phyloP scores from a whole-genome alignment of 2,888 invertebrate species.

The Brachyptera putata region DNA sequence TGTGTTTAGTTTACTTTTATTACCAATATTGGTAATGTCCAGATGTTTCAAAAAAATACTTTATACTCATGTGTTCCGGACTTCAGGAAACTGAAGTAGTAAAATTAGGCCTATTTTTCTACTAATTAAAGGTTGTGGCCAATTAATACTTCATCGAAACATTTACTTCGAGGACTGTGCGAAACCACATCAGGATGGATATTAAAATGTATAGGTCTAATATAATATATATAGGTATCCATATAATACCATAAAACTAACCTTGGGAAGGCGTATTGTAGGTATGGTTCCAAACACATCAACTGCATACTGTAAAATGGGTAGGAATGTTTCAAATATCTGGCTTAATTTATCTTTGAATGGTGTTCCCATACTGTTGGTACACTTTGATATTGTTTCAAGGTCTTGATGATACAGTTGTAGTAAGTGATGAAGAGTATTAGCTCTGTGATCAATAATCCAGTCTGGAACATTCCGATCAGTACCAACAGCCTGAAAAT shows the following conservation, averaged over 20 bases:
- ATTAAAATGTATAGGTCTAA: too few relatives aligned
- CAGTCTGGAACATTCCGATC: conserved; percentile 81
- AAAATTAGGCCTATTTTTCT: too few relatives aligned
- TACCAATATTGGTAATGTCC: neutral
- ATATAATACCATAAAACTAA: conserved; percentile 42
- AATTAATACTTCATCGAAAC: too few relatives aligned
- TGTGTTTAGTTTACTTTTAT: too few relatives aligned
- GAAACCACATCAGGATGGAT: too few relatives aligned
- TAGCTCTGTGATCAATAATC: conserved; percentile 73
- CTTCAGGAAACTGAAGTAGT: too few relatives aligned
- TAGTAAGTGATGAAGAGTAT: conserved; percentile 69
- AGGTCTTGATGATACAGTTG: conserved; percentile 83
- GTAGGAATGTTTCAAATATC: conserved; percentile 85
- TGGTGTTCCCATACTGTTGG: conserved; percentile 51
- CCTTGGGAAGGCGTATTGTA: conserved; percentile 76
- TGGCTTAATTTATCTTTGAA: conserved; percentile 74
- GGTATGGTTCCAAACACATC: conserved; percentile 81
- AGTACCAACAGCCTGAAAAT: conserved; percentile 75
- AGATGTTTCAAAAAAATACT: conserved; percentile 24
- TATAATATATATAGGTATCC: conserved; percentile 19
- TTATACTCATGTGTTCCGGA: too few relatives aligned
- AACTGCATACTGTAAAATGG: conserved; percentile 76
- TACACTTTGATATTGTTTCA: conserved; percentile 60
- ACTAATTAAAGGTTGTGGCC: too few relatives aligned
- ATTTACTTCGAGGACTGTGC: too few relatives aligned